Evolutionary conservation across 2,797 vertebrate genomes (phyloP), one percentile per base, ranked within the genome.

Genomic region (Champsocephalus esox): DNA sequence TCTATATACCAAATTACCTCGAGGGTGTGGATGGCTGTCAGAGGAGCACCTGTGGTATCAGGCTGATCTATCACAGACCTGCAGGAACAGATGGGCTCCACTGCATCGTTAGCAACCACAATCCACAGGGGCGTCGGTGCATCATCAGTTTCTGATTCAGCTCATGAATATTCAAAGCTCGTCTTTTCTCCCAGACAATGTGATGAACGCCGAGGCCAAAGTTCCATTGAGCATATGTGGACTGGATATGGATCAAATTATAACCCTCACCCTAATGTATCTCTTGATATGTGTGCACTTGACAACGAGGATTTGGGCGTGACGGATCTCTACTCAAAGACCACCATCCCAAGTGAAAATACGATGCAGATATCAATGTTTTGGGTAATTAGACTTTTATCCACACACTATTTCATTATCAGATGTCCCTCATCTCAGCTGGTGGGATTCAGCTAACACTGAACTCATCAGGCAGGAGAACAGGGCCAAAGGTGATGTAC

Each of bases 51-150:
- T 89, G 86, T 88, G 81, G 77, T 81, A 28, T 74, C 79, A 78
- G 67, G 63, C 82, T 77, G 73, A 89, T 89, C 77, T 38, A 71
- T 88, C 70, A 57, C 85, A 80, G 79, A 83, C 66, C 80, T 67
- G 70, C 78, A 70, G 12, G 82, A 90, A 88, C 91, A 93, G 91
- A 92, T 91, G 91, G 90, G 69, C 84, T 75, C 73, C 77, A 59
- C 66, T 54, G 63, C 70, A 81, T 87, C 89, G 51, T 90, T 87
- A 91, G 78, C 71, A 75, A 61, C 80, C 83, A 79, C 82, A 75
- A 82, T 84, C 75, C 88, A 81, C 82, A 17, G 81, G 77, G 89
- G 83, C 49, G 14, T 82, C 81, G 46, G 66, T 34, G 72, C 68
- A 65, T 79, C 79, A 73, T 81, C 76, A 12, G 58, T 38, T 67